These are phyloP conservation scores for Cherax destructor DNA, from an alignment of 1,140 invertebrate species.

Conservation along the genomic window DNA sequence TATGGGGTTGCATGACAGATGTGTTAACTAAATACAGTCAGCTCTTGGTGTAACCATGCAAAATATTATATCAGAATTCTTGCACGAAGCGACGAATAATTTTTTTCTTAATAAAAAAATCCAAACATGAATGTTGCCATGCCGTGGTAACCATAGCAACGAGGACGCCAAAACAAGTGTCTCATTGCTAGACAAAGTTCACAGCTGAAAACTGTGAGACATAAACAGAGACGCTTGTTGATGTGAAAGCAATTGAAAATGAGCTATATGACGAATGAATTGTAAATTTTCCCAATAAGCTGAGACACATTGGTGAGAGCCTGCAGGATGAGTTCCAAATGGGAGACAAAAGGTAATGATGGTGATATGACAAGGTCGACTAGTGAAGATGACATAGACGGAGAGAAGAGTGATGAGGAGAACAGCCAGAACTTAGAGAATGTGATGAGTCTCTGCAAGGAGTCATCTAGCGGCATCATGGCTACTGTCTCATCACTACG, in stretches of 20 bases:
- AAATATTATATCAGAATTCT: no score
- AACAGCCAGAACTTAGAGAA: background rate
- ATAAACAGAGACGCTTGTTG: background rate
- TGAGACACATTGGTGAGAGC: background rate
- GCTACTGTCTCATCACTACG: constrained; percentile 22
- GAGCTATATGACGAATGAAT: background rate
- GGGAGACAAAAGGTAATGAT: background rate
- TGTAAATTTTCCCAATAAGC: background rate
- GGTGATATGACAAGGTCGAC: background rate
- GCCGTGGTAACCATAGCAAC: background rate
- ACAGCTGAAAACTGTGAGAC: background rate
- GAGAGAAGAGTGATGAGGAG: background rate
- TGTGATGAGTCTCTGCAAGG: constrained; percentile 24
- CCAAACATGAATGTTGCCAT: background rate
- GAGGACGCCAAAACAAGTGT: background rate
- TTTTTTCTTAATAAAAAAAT: no score
- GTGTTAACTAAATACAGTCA: no score
- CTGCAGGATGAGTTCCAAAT: background rate
- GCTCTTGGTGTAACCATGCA: no score
- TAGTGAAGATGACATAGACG: background rate
- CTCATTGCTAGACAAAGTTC: background rate
- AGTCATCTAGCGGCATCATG: constrained; percentile 46
- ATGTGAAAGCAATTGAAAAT: background rate
- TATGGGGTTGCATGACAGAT: no score
- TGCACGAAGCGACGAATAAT: no score